Percentiles rank a stretch among this genome's conserved stretches.
Conservation (phyloP, 1,140 invertebrate species). For the Hyles vespertilio region DNA sequence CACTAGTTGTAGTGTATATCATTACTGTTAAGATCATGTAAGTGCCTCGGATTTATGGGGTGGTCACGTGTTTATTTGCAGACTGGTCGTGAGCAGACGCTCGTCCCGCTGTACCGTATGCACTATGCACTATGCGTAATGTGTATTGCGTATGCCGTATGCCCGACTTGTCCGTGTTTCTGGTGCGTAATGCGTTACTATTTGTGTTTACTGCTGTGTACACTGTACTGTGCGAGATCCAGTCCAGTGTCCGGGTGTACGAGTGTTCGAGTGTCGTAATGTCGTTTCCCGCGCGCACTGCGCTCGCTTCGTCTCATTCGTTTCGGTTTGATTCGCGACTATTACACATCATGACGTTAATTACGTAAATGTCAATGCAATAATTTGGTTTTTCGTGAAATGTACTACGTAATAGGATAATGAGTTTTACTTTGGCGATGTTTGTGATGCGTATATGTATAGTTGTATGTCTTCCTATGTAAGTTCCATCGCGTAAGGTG, state of each 20-base stretch:
- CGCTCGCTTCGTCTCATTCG: too few relatives aligned
- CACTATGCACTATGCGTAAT: too few relatives aligned
- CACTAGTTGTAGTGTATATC: slow-evolving; percentile 67
- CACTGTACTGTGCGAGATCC: too few relatives aligned
- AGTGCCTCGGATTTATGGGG: slow-evolving; percentile 70
- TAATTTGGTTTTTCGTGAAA: slow-evolving; percentile 18
- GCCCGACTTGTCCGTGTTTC: too few relatives aligned
- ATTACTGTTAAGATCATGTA: slow-evolving; percentile 71
- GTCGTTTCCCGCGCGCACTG: too few relatives aligned
- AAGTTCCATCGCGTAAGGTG: slow-evolving; percentile 58
- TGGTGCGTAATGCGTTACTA: too few relatives aligned
- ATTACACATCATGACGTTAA: background rate
- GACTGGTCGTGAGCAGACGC: slow-evolving; percentile 14
- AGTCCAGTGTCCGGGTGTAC: too few relatives aligned
- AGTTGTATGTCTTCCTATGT: slow-evolving; percentile 73
- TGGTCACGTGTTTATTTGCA: slow-evolving; percentile 47
- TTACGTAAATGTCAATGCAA: slow-evolving; percentile 10
- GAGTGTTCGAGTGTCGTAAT: too few relatives aligned
- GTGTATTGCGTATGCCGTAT: too few relatives aligned
- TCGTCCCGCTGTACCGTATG: too few relatives aligned
- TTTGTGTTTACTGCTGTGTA: too few relatives aligned
- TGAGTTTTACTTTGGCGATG: slow-evolving; percentile 28
- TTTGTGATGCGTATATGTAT: slow-evolving; percentile 48
- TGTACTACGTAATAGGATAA: slow-evolving; percentile 22
- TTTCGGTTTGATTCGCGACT: too few relatives aligned